These are phyloP conservation scores for Sarcophaga peregrina DNA, from an alignment of 1,140 invertebrate species.

Conservation along the genomic window DNA sequence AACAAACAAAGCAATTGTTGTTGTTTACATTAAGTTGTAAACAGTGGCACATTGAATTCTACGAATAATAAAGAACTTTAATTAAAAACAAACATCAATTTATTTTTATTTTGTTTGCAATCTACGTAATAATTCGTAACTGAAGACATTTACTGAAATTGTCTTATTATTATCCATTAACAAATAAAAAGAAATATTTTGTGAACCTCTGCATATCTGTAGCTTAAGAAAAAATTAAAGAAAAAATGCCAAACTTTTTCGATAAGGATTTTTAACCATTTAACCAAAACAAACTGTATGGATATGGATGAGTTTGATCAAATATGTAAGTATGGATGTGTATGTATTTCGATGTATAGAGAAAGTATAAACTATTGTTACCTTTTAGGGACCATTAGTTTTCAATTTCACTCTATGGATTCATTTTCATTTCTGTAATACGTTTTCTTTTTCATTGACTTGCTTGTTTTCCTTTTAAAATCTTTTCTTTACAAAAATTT, in stretches of 20 bases:
- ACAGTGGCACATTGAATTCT: too few species aligned
- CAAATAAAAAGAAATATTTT: too few species aligned
- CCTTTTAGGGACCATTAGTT: conserved; percentile 7
- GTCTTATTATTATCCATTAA: too few species aligned
- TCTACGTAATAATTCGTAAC: too few species aligned
- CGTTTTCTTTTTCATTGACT: background rate
- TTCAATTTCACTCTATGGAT: conserved; percentile 6
- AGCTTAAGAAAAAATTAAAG: background rate
- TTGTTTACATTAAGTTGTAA: too few species aligned
- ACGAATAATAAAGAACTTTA: too few species aligned
- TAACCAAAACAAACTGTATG: background rate
- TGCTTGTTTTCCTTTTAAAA: background rate
- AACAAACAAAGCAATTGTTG: too few species aligned
- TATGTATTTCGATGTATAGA: background rate
- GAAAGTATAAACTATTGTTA: background rate
- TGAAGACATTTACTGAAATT: too few species aligned
- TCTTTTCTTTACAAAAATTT: background rate
- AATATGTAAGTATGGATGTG: background rate
- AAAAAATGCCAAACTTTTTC: background rate
- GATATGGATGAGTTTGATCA: background rate
- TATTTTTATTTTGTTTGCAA: too few species aligned
- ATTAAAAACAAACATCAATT: too few species aligned
- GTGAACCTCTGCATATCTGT: background rate
- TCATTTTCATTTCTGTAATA: background rate
- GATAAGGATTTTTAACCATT: background rate